Percentiles rank a stretch among this genome's conserved stretches.
Conservation (phyloP, 2,797 vertebrate genomes). For the Mus minutoides region DNA sequence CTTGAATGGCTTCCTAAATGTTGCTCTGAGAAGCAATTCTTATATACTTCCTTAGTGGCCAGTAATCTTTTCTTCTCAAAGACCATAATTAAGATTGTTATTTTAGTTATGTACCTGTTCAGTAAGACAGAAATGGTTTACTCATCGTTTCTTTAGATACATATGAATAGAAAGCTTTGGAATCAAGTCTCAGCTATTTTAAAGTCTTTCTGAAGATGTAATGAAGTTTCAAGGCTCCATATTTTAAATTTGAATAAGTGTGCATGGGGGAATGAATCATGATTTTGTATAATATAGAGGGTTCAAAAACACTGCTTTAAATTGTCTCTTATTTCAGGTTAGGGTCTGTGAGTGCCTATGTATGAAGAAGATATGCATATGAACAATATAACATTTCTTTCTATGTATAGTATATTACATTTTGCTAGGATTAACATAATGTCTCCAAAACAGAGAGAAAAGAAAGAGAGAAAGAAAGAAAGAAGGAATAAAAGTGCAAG, state of each 20-base stretch:
- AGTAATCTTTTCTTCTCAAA: background rate
- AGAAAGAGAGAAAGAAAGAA: background rate
- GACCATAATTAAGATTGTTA: background rate
- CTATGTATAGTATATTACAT: background rate
- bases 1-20: background rate
- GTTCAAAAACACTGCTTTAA: conserved; percentile 37
- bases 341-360: background rate
- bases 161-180: background rate
- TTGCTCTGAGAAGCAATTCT: background rate
- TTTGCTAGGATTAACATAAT: background rate
- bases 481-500: background rate
- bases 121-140: conserved; percentile 42
- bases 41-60: background rate
- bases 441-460: background rate
- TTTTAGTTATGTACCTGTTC: background rate
- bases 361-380: background rate
- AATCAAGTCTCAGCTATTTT: background rate
- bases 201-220: conserved; percentile 12
- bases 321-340: conserved; percentile 43
- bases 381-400: background rate
- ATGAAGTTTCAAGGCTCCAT: background rate
- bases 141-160: conserved; percentile 1
- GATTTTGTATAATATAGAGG: conserved; percentile 19
- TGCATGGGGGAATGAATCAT: background rate
- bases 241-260: conserved; percentile 52